A percentile compares a stretch with the other conserved stretches of the same genome.
These are phyloP conservation scores for Cylindroiulus punctatus DNA, from an alignment of 2,888 invertebrate genomes.

Conservation along the genomic window DNA sequence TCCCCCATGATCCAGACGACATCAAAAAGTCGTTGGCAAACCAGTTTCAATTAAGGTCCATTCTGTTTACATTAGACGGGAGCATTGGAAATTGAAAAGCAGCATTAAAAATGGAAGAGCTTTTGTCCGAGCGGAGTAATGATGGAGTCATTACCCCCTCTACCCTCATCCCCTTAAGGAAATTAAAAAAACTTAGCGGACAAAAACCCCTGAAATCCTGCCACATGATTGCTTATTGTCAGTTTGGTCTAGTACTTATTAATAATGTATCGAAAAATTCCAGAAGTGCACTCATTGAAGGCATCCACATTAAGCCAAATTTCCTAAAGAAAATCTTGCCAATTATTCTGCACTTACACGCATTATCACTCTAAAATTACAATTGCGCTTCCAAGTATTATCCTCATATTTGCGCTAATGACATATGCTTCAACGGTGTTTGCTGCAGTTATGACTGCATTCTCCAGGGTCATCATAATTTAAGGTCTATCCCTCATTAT, in stretches of 20 bases:
- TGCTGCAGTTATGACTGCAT: too few species aligned
- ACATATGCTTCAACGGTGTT: too few species aligned
- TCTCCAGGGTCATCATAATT: too few species aligned
- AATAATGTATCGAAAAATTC: not conserved
- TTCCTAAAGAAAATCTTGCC: not conserved
- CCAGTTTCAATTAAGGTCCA: constrained; percentile 40
- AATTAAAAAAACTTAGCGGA: constrained; percentile 6
- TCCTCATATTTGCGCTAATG: too few species aligned
- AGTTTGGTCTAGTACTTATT: not conserved
- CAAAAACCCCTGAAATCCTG: not conserved
- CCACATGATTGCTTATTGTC: not conserved
- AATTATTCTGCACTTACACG: not conserved
- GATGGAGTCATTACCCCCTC: constrained; percentile 39
- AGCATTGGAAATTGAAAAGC: constrained; percentile 45
- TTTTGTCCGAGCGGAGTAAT: constrained; percentile 27
- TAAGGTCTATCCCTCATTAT: too few species aligned
- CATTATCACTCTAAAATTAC: too few species aligned
- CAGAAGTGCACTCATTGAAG: not conserved
- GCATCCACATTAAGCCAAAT: not conserved
- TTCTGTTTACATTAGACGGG: constrained; percentile 40
- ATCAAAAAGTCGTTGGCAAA: constrained; percentile 24
- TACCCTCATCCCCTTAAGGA: not conserved
- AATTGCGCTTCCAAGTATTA: too few species aligned
- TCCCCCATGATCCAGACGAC: not conserved
- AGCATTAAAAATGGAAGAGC: constrained; percentile 41